These are phyloP conservation scores for Acronicta aceris DNA, from an alignment of 2,888 invertebrate species.

Conservation along the genomic window DNA sequence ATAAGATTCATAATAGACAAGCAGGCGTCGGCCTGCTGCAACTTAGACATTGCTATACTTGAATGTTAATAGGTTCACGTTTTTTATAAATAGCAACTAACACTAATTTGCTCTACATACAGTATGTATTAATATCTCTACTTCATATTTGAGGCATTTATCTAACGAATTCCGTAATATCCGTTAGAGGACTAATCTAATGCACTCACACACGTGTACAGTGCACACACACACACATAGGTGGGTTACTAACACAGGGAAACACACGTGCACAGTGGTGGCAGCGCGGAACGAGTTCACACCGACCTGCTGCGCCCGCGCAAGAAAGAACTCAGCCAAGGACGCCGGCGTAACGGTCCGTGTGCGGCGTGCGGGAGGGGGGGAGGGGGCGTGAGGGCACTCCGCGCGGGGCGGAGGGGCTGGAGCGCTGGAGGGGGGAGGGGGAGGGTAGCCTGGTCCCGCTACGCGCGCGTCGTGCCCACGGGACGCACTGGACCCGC, in stretches of 20 bases:
- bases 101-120: constrained; percentile 40
- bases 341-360: constrained; percentile 87
- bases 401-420: constrained; percentile 29
- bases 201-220: constrained; percentile 68
- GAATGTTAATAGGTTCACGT: constrained; percentile 33
- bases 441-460: constrained; percentile 56
- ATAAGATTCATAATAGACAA: constrained; percentile 47
- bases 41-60: constrained; percentile 28
- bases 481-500: constrained; percentile 52
- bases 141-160: constrained; percentile 77
- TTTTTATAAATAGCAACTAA: constrained; percentile 36
- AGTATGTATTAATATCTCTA: constrained; percentile 47
- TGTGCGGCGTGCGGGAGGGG: constrained; percentile 52
- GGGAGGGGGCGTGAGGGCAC: constrained; percentile 27
- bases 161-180: constrained; percentile 86
- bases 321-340: constrained; percentile 89
- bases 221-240: constrained; percentile 63
- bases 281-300: constrained; percentile 84
- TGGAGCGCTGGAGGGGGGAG: constrained; percentile 24
- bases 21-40: constrained; percentile 35
- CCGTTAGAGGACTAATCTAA: constrained; percentile 86
- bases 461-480: constrained; percentile 59
- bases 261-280: constrained; percentile 79
- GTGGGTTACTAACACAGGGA: constrained; percentile 59
- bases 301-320: constrained; percentile 84